Base-by-base conservation (phyloP, 2,888 invertebrate species). In the Omphaloscelis lunosa region DNA sequence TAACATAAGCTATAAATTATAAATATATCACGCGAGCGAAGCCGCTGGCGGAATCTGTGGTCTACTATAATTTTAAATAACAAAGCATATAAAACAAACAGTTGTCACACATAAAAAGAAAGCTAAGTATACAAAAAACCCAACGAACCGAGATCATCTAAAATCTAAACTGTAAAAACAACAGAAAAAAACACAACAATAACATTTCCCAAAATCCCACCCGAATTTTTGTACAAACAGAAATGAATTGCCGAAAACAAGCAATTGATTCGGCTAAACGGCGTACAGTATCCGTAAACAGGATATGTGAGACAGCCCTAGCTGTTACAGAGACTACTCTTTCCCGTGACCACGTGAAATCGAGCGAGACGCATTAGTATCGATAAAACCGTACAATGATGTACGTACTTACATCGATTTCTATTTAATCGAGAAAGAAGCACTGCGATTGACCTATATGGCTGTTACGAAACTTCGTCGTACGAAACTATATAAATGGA, bases 351-450 rank as follows among this genome's bases (percentile, higher is more conserved):
- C 89, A 87, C 83, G 81, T 88, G 89, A 92, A 92, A 91, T 92
- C 91, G 90, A 91, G 88, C 90, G 90, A 89, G 88, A 91, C 89
- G 91, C 91, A 92, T 92, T 91, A 93, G 89, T 89, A 88, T 90
- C 90, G 88, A 90, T 90, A 90, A 89, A 89, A 83, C 80, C 82
- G 85, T 77, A 82, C 81, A 84, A 79, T 86, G 73, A 80, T 78
- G 79, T 84, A 84, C 67, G 58, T 77, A 78, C 41, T 29, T 72
- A 86, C 70, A 78, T 82, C 72, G 70, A 86, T 83, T 34, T 80
- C 63, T 66, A 70, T 83, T 79, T 82, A 79, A 79, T 84, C 79
- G 80, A 77, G 53, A 74, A 59, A 71, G 84, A 73, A 82, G 63
- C 41, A 73, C 75, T 76, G 68, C 73, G 78, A 72, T 72, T 77